phyloP scores from a whole-genome alignment of 2,113 vertebrate species.

The Azemiops feae region DNA sequence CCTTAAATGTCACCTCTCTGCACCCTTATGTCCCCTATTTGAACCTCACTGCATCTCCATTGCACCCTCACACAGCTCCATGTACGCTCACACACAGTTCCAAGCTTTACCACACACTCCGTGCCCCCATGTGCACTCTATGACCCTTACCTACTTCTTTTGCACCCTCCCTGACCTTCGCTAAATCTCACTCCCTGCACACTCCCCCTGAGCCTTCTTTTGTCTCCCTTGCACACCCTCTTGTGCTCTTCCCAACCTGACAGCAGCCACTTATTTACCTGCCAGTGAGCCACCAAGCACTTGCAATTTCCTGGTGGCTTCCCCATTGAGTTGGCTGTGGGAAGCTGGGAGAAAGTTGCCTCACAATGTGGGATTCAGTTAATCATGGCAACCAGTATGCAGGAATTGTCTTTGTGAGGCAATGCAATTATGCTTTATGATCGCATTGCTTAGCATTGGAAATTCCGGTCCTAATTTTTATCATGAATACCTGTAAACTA shows the following conservation, averaged over 20 bases:
- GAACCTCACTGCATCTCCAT: neutral
- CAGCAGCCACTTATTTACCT: neutral
- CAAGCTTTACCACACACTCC: neutral
- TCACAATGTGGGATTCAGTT: neutral
- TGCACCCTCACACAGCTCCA: neutral
- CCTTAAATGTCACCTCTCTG: too few species aligned
- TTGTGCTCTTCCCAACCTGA: neutral
- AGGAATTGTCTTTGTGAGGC: neutral
- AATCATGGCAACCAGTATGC: neutral
- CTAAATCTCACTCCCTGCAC: neutral
- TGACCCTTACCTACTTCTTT: neutral
- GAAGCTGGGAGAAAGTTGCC: neutral
- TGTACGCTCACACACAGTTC: neutral
- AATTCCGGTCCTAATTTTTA: neutral
- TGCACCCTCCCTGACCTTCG: neutral
- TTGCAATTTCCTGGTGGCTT: neutral
- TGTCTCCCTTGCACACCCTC: neutral
- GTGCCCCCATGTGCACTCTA: neutral
- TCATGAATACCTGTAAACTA: neutral
- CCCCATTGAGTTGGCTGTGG: neutral
- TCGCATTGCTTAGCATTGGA: neutral
- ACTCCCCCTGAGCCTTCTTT: neutral
- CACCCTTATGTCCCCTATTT: neutral
- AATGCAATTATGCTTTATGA: neutral
- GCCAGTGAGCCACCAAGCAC: neutral